These are phyloP conservation scores for Todiramphus chloris DNA, from an alignment of 2,113 vertebrate species.

Conservation along the genomic window DNA sequence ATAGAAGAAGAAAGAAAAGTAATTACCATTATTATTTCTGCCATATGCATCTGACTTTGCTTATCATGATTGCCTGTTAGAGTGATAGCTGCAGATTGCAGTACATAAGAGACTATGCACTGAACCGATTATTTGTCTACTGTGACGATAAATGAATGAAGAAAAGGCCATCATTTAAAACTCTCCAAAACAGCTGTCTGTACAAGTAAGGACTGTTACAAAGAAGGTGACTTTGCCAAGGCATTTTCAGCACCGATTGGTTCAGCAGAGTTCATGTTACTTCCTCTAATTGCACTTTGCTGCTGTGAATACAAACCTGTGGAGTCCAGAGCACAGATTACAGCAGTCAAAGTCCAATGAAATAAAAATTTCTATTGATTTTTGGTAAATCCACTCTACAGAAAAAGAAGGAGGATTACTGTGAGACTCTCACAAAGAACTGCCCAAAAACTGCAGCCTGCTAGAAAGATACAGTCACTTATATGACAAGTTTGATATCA, in stretches of 20 bases:
- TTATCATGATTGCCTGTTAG: not conserved
- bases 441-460: not conserved
- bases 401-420: slow-evolving; percentile 22
- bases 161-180: not conserved
- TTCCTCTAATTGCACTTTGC: not conserved
- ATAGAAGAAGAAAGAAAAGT: not conserved
- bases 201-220: not conserved
- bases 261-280: not conserved
- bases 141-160: not conserved
- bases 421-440: not conserved
- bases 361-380: slow-evolving; percentile 8
- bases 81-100: not conserved
- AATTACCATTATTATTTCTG: not conserved
- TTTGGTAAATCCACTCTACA: not conserved
- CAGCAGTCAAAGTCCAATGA: not conserved
- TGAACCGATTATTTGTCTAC: not conserved
- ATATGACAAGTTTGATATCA: not conserved
- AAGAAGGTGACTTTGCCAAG: slow-evolving; percentile 7
- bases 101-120: not conserved
- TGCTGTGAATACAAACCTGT: not conserved
- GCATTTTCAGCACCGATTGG: not conserved
- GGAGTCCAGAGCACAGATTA: not conserved
- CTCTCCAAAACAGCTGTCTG: not conserved
- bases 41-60: not conserved
- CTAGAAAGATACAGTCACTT: not conserved